A percentile compares a stretch with the other conserved stretches of the same genome.
These are phyloP conservation scores for Panthera tigris DNA, from an alignment of 2,113 vertebrate genomes.

Conservation along the genomic window DNA sequence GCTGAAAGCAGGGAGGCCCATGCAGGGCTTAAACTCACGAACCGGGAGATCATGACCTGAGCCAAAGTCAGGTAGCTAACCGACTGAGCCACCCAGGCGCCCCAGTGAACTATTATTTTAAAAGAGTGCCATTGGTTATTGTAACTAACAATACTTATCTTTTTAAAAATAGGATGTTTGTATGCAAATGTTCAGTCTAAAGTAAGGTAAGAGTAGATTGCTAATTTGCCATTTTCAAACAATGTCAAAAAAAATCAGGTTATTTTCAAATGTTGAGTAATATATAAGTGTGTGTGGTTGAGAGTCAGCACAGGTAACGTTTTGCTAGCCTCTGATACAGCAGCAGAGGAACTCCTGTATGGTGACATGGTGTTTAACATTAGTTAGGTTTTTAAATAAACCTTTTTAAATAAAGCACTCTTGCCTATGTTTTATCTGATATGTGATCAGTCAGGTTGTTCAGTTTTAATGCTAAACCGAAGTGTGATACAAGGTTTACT, in stretches of 20 bases:
- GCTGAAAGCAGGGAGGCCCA: too few relatives aligned
- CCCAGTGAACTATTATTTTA: background rate
- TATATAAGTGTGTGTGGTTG: background rate
- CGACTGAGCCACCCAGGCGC: too few relatives aligned
- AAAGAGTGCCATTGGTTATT: background rate
- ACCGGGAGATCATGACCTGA: too few relatives aligned
- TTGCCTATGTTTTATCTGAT: background rate
- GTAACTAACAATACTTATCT: background rate
- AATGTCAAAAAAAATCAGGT: background rate
- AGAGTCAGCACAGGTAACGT: background rate
- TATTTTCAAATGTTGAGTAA: background rate
- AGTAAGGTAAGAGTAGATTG: background rate
- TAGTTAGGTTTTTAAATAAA: background rate
- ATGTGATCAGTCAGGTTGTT: conserved; percentile 15
- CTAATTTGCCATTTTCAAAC: conserved; percentile 10
- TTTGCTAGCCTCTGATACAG: background rate
- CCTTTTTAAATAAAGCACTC: background rate
- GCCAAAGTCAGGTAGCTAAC: too few relatives aligned
- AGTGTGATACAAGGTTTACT: conserved; percentile 8
- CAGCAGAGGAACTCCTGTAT: background rate
- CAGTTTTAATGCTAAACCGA: conserved; percentile 4
- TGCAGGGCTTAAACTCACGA: too few relatives aligned
- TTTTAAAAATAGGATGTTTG: background rate
- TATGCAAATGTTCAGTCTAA: background rate
- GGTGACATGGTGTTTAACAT: background rate